Base-by-base conservation (phyloP, 1,140 invertebrate genomes). In the Drosophila cardini region DNA sequence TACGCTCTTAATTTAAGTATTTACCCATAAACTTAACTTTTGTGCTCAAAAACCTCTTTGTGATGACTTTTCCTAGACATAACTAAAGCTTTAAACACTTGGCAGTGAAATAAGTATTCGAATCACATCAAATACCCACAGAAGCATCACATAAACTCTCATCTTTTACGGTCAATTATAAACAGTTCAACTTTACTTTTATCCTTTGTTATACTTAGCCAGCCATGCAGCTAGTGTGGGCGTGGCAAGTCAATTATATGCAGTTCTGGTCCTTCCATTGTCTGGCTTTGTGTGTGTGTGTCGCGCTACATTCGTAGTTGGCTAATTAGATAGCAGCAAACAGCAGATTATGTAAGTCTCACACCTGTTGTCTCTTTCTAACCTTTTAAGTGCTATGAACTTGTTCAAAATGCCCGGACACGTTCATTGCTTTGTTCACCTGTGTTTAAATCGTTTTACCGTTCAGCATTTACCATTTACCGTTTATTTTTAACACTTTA, bases 271-370 rank as follows among this genome's bases (percentile, higher is more conserved):
- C 58, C 32, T 30, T 73, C 72, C 36, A 57, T 69, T 78, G 71
- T 72, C 79, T 65, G 50, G 18, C 53, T 58, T 61, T 55, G 53
- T 72, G 52, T 40, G 38, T 40, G 52, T 40, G 38, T 40, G 58
- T 57, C 53, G 76, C 61, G 73, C 73, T 72, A 62, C 48, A 75
- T 82, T 68, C 68, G 74, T n/a, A 57, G 62, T 63, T 62, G 46
- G 63, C 68, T 87, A 83, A 86, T 86, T 86, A 86, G 79, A n/a
- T n/a, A n/a, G n/a, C n/a, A n/a, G 65, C 65, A 79, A 80, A 87
- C 83, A 79, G 36, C 57, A 57, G 38, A 3, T 21, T 36, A 36
- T 53, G 15, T 36, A 36, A 45, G 15, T 30, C 18, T 40, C 38
- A 52, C 53, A 2, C 30, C 11, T 38, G 21, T 26, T 4, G 4